Conservation (phyloP, 2,888 invertebrate species). For the Phyllotreta striolata region DNA sequence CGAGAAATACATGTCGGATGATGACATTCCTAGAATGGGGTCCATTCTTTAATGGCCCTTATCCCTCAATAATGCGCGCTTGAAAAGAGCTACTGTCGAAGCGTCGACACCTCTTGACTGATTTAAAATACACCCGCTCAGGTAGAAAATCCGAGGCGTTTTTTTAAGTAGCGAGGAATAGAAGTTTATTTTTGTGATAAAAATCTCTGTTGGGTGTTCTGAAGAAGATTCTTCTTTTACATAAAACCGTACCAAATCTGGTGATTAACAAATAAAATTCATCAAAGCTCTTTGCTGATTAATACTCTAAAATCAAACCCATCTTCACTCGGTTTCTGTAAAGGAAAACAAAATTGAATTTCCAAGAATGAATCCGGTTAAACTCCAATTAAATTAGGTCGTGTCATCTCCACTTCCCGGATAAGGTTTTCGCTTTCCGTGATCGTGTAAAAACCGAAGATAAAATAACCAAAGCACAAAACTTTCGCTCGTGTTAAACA, state of each 20-base stretch:
- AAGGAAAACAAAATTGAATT: slow-evolving; percentile 47
- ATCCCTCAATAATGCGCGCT: slow-evolving; percentile 34
- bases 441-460: slow-evolving; percentile 32
- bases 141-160: slow-evolving; percentile 33
- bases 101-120: slow-evolving; percentile 45
- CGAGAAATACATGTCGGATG: slow-evolving; percentile 26
- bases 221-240: slow-evolving; percentile 29
- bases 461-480: slow-evolving; percentile 35
- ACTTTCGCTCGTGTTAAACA: slow-evolving; percentile 39
- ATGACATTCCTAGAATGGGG: slow-evolving; percentile 32
- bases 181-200: not conserved
- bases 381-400: not conserved
- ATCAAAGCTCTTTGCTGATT: slow-evolving; percentile 39
- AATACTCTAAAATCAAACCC: slow-evolving; percentile 34
- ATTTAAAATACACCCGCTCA: slow-evolving; percentile 32
- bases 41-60: slow-evolving; percentile 38
- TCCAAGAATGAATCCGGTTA: slow-evolving; percentile 30
- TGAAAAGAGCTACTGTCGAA: slow-evolving; percentile 37
- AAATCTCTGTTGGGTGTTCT: not conserved
- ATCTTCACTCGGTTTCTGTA: slow-evolving; percentile 45
- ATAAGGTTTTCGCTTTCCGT: slow-evolving; percentile 35
- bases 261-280: slow-evolving; percentile 45
- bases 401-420: slow-evolving; percentile 35
- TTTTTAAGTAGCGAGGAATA: not conserved
- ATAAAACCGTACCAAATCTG: slow-evolving; percentile 42